A percentile compares a stretch with the other conserved stretches of the same genome.
phyloP scores from a whole-genome alignment of 92 coral and sea anemone genomes.

The Porites divaricata region DNA sequence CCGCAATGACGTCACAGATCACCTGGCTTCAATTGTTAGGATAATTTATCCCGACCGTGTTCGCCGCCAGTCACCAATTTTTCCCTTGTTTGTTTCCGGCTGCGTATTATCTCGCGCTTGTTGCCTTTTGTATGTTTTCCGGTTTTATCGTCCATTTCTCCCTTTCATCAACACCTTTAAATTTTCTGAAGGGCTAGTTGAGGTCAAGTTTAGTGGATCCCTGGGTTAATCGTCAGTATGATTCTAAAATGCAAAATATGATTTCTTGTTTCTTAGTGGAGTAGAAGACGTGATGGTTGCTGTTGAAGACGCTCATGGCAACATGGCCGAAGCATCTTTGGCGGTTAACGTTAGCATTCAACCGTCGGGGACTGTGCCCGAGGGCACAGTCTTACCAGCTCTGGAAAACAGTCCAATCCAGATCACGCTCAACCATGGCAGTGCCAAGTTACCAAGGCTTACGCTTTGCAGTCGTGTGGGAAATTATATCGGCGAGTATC shows the following conservation, averaged over 20 bases:
- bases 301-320: conserved; percentile 56
- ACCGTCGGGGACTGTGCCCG: conserved; percentile 64
- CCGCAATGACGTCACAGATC: no score
- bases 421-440: conserved; percentile 60
- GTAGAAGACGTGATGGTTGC: conserved; percentile 64
- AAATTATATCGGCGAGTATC: conserved; percentile 82
- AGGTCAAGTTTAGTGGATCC: background rate
- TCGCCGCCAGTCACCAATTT: background rate
- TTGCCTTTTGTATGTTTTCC: background rate
- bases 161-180: background rate
- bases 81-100: background rate
- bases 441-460: conserved; percentile 76
- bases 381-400: conserved; percentile 55
- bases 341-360: conserved; percentile 58
- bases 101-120: background rate
- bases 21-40: no score
- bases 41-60: no score
- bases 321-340: conserved; percentile 60
- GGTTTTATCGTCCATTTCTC: background rate
- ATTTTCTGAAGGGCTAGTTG: background rate
- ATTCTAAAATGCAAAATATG: background rate
- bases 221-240: background rate
- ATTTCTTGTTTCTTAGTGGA: conserved; percentile 50
- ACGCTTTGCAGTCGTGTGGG: conserved; percentile 74
- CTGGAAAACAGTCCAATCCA: conserved; percentile 69